Base-by-base conservation (phyloP, 1,140 invertebrate genomes). In the Meteorus sp. region DNA sequence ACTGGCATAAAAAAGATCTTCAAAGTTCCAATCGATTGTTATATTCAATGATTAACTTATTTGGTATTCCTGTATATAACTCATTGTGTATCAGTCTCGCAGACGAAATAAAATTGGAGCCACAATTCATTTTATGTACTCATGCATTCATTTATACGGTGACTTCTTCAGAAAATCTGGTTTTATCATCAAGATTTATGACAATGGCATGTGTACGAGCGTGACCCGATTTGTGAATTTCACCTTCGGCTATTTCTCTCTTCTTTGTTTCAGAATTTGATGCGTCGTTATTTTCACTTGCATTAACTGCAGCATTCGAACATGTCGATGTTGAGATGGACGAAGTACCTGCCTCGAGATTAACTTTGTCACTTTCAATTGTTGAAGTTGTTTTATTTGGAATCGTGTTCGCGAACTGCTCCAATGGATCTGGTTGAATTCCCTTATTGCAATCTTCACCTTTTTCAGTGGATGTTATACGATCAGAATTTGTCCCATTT, bases 181-280 rank as follows among this genome's bases (percentile, higher is more conserved):
- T 89, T 67, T 89, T 90, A 75, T 91, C 89, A 63, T 90, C 88
- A 63, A 90, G 77, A 76, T 90, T 89, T 53, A 91, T 89, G 65
- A 89, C 85, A 66, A 90, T 88, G 2, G 88, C 85, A 66, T 88
- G 86, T 48, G 87, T 88, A 58, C 84, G 83, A 6, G 87, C 84
- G 64, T 88, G 87, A 0, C 85, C 86, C 2, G 86, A 86, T 69
- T 85, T 85, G 59, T 61, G n/a, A n/a, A n/a, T 82, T 74, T 48
- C 77, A 63, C 43, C 60, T 19, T 47, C 55, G 22, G 71, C 64
- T 33, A 55, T 52, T 39, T 74, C 77, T 70, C 64, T 77, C n/a
- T 64, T 61, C 35, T 19, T 58, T 2, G 56, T 8, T 51, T 67
- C 69, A n/a, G 56, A 29, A 41, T 61, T 61, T 25, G 61, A 63